Conservation (phyloP, 2,113 vertebrate genomes). For the Cryptotis parvus region DNA sequence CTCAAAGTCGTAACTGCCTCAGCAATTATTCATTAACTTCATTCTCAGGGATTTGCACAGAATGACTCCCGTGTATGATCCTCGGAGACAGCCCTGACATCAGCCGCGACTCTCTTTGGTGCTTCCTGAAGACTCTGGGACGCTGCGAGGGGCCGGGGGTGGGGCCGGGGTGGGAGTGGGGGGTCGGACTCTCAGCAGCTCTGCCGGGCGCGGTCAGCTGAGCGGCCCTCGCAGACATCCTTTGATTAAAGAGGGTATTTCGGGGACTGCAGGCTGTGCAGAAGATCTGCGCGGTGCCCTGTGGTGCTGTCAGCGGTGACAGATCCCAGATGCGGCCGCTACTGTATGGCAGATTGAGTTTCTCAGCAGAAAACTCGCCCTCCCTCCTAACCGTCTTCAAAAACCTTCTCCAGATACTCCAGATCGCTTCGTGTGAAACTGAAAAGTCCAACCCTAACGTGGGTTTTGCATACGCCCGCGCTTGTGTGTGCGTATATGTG, state of each 20-base stretch:
- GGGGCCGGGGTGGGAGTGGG: background rate
- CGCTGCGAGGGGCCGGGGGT: background rate
- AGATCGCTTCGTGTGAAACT: constrained; percentile 85
- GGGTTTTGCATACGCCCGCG: constrained; percentile 36
- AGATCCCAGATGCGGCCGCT: constrained; percentile 94
- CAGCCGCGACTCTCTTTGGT: constrained; percentile 68
- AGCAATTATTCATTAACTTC: constrained; percentile 88
- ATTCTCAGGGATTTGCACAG: constrained; percentile 81
- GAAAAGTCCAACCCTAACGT: constrained; percentile 73
- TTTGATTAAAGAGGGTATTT: constrained; percentile 87
- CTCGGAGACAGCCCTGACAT: constrained; percentile 77
- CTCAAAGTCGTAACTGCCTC: constrained; percentile 86
- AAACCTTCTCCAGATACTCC: constrained; percentile 89
- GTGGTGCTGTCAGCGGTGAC: constrained; percentile 94
- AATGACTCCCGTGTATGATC: constrained; percentile 78
- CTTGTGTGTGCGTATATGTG: background rate
- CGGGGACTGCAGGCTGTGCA: constrained; percentile 87
- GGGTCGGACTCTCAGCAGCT: background rate
- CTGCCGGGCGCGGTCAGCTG: constrained; percentile 56
- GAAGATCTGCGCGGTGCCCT: constrained; percentile 91
- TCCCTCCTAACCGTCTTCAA: constrained; percentile 90
- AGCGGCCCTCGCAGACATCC: constrained; percentile 79
- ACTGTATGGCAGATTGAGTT: constrained; percentile 95
- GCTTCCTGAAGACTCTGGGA: constrained; percentile 64
- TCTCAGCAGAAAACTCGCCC: constrained; percentile 90